Conservation (phyloP, 2,888 invertebrate species). For the Tridacna gigas region DNA sequence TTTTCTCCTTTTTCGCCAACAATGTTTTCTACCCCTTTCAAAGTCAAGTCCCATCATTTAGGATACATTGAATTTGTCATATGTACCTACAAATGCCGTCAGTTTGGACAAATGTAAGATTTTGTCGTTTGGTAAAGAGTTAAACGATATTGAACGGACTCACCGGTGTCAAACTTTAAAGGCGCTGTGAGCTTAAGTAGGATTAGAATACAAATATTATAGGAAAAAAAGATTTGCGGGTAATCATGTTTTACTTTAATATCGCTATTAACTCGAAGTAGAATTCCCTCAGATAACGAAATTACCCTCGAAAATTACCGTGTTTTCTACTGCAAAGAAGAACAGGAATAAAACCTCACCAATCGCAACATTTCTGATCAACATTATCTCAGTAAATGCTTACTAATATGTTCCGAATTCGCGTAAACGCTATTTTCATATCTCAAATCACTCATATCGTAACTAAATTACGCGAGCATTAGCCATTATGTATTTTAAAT, state of each 20-base stretch:
- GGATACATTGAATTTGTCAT: too few species aligned
- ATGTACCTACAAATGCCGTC: too few species aligned
- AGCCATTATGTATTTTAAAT: constrained; percentile 41
- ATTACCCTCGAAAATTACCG: not conserved
- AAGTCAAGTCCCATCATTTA: too few species aligned
- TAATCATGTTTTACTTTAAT: constrained; percentile 6
- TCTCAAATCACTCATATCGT: constrained; percentile 35
- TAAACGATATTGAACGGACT: too few species aligned
- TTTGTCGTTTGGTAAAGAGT: too few species aligned
- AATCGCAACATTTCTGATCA: constrained; percentile 1
- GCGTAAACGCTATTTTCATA: constrained; percentile 16
- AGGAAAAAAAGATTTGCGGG: not conserved
- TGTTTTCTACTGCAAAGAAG: too few species aligned
- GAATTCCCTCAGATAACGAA: not conserved
- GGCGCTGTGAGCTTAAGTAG: too few species aligned
- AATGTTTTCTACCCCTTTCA: too few species aligned
- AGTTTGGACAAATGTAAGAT: too few species aligned
- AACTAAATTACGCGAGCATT: constrained; percentile 33
- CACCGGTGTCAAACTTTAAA: too few species aligned
- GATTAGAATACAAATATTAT: too few species aligned
- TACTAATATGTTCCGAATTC: not conserved
- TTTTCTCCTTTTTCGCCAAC: too few species aligned
- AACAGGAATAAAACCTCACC: not conserved
- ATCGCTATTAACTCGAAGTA: not conserved
- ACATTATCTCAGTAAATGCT: constrained; percentile 1